Conservation (phyloP, 2,797 vertebrate genomes). For the Ateles fusciceps region DNA sequence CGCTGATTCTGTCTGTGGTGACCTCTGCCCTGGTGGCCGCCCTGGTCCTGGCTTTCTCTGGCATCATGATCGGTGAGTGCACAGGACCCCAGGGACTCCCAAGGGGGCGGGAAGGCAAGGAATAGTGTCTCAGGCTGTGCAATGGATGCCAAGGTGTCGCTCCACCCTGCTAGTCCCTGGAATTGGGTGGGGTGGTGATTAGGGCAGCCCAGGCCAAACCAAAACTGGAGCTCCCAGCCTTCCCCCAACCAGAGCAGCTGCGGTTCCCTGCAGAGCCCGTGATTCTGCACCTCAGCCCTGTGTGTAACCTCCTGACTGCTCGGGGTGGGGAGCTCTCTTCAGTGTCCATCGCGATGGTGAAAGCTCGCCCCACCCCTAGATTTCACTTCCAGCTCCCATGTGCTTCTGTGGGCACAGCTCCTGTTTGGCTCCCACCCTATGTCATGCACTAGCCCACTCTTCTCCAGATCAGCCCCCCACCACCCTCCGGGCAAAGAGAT, state of each 20-base stretch:
- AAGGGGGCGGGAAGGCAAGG: too few relatives aligned
- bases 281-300: not conserved
- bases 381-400: not conserved
- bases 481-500: not conserved
- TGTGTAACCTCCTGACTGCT: not conserved
- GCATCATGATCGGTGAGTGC: slow-evolving; percentile 98
- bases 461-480: not conserved
- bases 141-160: rapidly evolving
- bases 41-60: slow-evolving; percentile 95
- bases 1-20: slow-evolving; percentile 94
- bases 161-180: not conserved
- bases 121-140: not conserved
- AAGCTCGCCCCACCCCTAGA: not conserved
- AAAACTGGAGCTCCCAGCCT: not conserved
- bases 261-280: not conserved
- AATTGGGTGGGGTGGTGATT: not conserved
- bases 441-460: not conserved
- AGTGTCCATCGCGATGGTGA: too few relatives aligned
- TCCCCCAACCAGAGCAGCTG: not conserved
- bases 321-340: not conserved
- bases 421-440: not conserved
- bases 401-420: not conserved
- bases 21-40: slow-evolving; percentile 96
- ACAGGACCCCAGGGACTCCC: not conserved
- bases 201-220: not conserved